phyloP scores from a whole-genome alignment of 2,113 vertebrate species.

The Sinocyclocheilus rhinocerous region DNA sequence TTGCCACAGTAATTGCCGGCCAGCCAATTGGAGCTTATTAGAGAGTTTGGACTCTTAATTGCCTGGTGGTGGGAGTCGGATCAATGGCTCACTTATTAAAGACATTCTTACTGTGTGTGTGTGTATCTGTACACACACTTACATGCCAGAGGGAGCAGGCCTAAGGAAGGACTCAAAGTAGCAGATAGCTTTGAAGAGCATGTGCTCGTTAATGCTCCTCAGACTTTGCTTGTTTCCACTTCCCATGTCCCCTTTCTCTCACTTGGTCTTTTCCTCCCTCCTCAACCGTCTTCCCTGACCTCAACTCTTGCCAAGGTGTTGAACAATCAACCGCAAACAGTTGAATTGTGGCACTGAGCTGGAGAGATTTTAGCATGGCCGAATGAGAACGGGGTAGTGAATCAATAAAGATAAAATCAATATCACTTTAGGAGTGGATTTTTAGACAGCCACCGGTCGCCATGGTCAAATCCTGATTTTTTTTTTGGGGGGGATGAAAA shows the following conservation, averaged over 20 bases:
- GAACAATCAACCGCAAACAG: conserved; percentile 45
- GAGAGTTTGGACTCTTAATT: conserved; percentile 74
- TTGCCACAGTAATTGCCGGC: conserved; percentile 70
- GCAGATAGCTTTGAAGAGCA: conserved; percentile 49
- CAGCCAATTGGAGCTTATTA: conserved; percentile 74
- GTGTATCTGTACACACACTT: not conserved
- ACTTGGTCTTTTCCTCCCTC: conserved; percentile 24
- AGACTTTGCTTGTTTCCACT: conserved; percentile 42
- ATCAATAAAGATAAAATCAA: conserved; percentile 56
- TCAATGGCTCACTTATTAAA: conserved; percentile 74
- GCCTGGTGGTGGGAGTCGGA: conserved; percentile 64
- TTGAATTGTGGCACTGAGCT: conserved; percentile 44
- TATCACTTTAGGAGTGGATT: conserved; percentile 49
- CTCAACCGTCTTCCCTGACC: conserved; percentile 24
- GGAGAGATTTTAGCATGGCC: conserved; percentile 39
- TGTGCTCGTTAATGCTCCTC: conserved; percentile 52
- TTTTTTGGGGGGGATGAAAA: conserved; percentile 37
- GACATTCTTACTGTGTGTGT: conserved; percentile 33
- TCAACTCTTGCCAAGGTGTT: conserved; percentile 39
- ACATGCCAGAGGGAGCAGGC: conserved; percentile 11
- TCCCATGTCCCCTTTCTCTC: conserved; percentile 10
- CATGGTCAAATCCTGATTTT: conserved; percentile 27
- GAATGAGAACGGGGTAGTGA: conserved; percentile 26
- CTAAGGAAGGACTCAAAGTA: conserved; percentile 39
- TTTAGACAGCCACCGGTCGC: conserved; percentile 36